These are phyloP conservation scores for Alsophila aescularia DNA, from an alignment of 2,888 invertebrate genomes.

Conservation along the genomic window DNA sequence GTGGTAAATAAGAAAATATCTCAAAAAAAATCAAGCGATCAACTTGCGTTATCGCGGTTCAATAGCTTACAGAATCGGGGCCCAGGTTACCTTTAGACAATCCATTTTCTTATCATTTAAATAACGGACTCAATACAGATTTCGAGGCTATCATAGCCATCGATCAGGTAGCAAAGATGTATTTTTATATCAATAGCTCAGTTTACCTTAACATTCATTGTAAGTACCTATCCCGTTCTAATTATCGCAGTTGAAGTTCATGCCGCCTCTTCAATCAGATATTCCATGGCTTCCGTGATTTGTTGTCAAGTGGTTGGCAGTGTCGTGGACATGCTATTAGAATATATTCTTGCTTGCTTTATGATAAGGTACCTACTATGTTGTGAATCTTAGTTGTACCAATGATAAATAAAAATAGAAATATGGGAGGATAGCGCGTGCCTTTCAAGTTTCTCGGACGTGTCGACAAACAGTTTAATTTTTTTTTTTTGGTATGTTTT, in stretches of 20 bases:
- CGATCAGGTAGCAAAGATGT: too few species aligned
- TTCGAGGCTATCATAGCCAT: too few species aligned
- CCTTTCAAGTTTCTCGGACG: not conserved
- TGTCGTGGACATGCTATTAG: not conserved
- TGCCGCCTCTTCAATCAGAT: conserved; percentile 20
- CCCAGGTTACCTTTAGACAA: too few species aligned
- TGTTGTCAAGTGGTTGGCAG: conserved; percentile 13
- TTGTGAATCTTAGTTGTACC: not conserved
- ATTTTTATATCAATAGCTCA: too few species aligned
- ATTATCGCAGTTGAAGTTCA: not conserved
- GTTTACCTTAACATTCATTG: not conserved
- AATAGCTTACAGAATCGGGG: too few species aligned
- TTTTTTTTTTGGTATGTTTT: not conserved
- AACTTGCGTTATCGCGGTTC: too few species aligned
- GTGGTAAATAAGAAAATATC: too few species aligned
- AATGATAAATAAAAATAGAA: too few species aligned
- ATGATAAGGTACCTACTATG: conserved; percentile 19
- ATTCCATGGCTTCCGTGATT: conserved; percentile 34
- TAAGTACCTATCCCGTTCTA: not conserved
- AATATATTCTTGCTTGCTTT: conserved; percentile 16
- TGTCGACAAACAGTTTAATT: not conserved
- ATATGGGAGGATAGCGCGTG: too few species aligned
- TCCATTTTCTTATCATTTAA: too few species aligned
- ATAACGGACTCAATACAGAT: too few species aligned
- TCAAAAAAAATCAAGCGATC: too few species aligned